Evolutionary conservation across 2,113 vertebrate genomes (phyloP).

Genomic region (Xiphophorus maculatus): DNA sequence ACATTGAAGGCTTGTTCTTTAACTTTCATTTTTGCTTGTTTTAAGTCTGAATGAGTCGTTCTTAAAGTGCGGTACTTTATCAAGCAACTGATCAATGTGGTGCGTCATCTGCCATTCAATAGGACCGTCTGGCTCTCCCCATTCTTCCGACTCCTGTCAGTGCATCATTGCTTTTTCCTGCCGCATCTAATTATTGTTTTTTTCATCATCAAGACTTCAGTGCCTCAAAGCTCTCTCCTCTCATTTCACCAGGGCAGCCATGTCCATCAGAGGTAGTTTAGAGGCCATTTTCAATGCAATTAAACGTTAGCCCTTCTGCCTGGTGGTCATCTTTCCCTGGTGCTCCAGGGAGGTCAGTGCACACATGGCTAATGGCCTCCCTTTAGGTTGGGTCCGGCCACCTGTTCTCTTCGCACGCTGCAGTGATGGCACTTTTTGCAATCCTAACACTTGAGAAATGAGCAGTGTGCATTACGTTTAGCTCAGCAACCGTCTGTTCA

Average conservation of each 20-base stretch:
- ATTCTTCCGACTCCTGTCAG: conserved; percentile 39
- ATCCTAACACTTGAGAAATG: conserved; percentile 37
- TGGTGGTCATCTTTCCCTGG: conserved; percentile 58
- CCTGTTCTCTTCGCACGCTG: conserved; percentile 60
- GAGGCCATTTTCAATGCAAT: conserved; percentile 66
- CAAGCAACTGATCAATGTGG: conserved; percentile 22
- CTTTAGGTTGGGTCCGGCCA: conserved; percentile 59
- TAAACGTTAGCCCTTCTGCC: conserved; percentile 71
- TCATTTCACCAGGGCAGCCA: conserved; percentile 41
- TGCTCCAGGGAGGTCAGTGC: conserved; percentile 65
- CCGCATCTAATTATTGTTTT: conserved; percentile 15
- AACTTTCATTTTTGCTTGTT: neutral
- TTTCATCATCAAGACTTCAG: conserved; percentile 14
- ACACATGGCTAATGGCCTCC: conserved; percentile 63
- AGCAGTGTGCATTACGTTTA: conserved; percentile 1
- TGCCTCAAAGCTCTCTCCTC: conserved; percentile 7
- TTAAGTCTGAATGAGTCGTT: conserved; percentile 15
- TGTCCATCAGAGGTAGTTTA: conserved; percentile 61
- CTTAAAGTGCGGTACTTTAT: neutral
- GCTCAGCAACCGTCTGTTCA: conserved; percentile 7
- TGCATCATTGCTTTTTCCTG: conserved; percentile 13
- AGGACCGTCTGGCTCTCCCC: conserved; percentile 16
- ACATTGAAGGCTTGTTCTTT: conserved; percentile 4
- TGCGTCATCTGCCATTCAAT: conserved; percentile 32
- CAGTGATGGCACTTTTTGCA: conserved; percentile 57